Conservation (phyloP, 2,888 invertebrate species). For the Aphidoletes aphidimyza region DNA sequence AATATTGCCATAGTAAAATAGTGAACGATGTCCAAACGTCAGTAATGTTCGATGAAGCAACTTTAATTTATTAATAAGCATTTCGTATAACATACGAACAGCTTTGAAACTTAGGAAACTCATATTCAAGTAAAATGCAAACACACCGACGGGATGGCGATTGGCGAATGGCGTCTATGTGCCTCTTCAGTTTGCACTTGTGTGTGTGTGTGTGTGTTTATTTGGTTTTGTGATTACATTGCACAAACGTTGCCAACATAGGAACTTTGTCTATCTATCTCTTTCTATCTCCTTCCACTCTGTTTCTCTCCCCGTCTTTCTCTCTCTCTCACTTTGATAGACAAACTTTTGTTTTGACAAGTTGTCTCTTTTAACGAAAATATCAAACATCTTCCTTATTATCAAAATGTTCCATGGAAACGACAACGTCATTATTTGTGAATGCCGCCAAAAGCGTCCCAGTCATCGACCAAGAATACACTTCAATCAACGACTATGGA, state of each 20-base stretch:
- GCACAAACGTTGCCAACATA: neutral
- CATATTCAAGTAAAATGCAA: slow-evolving; percentile 10
- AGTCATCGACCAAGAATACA: neutral
- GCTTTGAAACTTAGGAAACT: neutral
- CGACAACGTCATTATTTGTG: slow-evolving; percentile 24
- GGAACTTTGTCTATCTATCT: no score
- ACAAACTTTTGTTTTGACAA: slow-evolving; percentile 46
- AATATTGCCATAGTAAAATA: neutral
- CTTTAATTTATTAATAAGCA: slow-evolving; percentile 39
- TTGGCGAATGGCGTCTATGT: no score
- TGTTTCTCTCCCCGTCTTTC: no score
- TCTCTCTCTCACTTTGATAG: neutral
- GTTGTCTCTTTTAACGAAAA: slow-evolving; percentile 19
- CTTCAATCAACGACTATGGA: slow-evolving; percentile 29
- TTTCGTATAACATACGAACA: neutral
- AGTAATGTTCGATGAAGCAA: neutral
- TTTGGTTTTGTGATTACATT: slow-evolving; percentile 40
- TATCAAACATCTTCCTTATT: slow-evolving; percentile 48
- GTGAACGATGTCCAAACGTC: neutral
- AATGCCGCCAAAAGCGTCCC: neutral
- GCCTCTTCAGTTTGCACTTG: no score
- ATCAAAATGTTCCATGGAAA: slow-evolving; percentile 24
- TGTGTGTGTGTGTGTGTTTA: neutral
- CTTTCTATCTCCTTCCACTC: no score
- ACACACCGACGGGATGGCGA: no score